Percentiles rank a stretch among this genome's conserved stretches.
phyloP scores from a whole-genome alignment of 2,888 invertebrate species.

The Belgica antarctica region DNA sequence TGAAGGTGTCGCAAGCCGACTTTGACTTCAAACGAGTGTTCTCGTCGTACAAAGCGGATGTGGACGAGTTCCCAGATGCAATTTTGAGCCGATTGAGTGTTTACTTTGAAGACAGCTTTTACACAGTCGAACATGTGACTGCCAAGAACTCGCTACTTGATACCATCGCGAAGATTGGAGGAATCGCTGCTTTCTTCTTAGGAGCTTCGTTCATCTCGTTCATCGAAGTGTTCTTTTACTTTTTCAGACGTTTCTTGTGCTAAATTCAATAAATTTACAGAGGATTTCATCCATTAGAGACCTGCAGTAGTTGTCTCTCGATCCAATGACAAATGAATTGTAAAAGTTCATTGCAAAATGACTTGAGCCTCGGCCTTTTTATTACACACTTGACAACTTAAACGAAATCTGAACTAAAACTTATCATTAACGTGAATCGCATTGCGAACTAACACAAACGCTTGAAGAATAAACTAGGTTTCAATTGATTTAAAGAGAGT shows the following conservation, averaged over 20 bases:
- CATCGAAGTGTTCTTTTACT: conserved; percentile 23
- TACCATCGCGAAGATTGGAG: neutral
- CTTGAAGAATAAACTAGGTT: neutral
- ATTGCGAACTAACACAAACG: too few species aligned
- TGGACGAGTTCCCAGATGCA: conserved; percentile 46
- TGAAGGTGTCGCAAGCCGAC: conserved; percentile 70
- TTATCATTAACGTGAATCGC: too few species aligned
- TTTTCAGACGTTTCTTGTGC: neutral
- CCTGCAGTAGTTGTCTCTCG: too few species aligned
- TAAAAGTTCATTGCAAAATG: too few species aligned
- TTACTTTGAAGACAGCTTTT: conserved; percentile 22
- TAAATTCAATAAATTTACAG: conserved; percentile 1
- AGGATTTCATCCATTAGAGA: too few species aligned
- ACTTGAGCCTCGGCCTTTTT: too few species aligned
- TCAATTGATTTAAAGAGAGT: neutral
- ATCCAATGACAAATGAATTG: too few species aligned
- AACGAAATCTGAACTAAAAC: too few species aligned
- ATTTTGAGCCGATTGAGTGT: conserved; percentile 27
- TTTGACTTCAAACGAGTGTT: conserved; percentile 64
- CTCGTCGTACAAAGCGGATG: conserved; percentile 56
- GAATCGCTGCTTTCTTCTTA: conserved; percentile 20
- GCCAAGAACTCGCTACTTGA: neutral
- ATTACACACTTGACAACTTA: too few species aligned
- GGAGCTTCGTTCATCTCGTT: conserved; percentile 27
- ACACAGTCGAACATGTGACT: neutral